These are phyloP conservation scores for Calosoma granatense DNA, from an alignment of 1,140 invertebrate genomes.

Conservation along the genomic window DNA sequence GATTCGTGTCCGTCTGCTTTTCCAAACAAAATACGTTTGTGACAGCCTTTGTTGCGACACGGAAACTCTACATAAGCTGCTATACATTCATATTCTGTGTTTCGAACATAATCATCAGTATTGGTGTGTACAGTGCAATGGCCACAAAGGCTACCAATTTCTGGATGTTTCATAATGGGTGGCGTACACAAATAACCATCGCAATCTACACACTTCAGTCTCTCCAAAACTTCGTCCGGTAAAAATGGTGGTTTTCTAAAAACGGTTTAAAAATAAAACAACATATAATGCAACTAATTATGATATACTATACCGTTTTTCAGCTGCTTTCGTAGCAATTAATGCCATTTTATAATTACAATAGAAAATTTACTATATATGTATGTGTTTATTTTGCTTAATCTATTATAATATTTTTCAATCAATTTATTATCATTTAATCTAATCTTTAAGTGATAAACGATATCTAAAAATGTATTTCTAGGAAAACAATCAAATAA, in stretches of 20 bases:
- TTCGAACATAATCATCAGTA: neutral
- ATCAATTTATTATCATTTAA: no score
- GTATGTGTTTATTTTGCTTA: no score
- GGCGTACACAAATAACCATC: neutral
- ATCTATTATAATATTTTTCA: no score
- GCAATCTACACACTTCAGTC: neutral
- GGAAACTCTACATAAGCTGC: neutral
- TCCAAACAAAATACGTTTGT: neutral
- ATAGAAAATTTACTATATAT: neutral
- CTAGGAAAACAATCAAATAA: no score
- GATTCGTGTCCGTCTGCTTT: neutral
- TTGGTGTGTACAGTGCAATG: neutral
- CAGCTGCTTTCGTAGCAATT: neutral
- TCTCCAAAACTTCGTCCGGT: neutral
- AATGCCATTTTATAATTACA: neutral
- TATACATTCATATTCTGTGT: neutral
- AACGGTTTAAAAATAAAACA: neutral
- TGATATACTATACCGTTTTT: neutral
- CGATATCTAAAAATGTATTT: no score
- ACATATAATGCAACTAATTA: neutral
- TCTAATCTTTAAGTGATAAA: no score
- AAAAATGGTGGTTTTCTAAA: slow-evolving; percentile 3
- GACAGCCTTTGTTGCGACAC: neutral
- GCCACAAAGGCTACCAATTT: neutral
- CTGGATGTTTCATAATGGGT: neutral